A percentile compares a stretch with the other conserved stretches of the same genome.
These are phyloP conservation scores for Blastobasis adustella DNA, from an alignment of 2,888 invertebrate genomes.

Conservation along the genomic window DNA sequence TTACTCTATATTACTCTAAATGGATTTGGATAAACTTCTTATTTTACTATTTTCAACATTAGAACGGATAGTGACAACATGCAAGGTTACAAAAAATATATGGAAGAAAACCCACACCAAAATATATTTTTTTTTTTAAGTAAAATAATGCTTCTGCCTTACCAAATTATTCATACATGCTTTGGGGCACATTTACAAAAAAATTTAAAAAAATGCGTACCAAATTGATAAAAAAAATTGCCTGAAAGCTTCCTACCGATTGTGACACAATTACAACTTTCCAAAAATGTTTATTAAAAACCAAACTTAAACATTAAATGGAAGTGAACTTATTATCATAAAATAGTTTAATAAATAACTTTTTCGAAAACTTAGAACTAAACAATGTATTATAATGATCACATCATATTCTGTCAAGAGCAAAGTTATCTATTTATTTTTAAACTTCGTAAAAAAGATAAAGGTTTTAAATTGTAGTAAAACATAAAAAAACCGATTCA, in stretches of 20 bases:
- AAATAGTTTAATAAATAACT: conserved; percentile 27
- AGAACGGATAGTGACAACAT: too few species aligned
- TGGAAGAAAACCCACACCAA: conserved; percentile 40
- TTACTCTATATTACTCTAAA: background rate
- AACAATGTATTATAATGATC: too few species aligned
- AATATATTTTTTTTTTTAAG: conserved; percentile 7
- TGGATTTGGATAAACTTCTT: too few species aligned
- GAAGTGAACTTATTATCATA: conserved; percentile 19
- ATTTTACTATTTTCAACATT: too few species aligned
- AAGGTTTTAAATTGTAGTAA: too few species aligned
- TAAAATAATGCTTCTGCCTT: conserved; percentile 13
- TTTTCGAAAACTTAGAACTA: conserved; percentile 9
- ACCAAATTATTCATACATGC: conserved; percentile 62
- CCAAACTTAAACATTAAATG: conserved; percentile 27
- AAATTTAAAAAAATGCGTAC: conserved; percentile 2
- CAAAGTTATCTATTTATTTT: too few species aligned
- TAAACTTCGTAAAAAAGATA: too few species aligned
- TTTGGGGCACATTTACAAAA: conserved; percentile 18
- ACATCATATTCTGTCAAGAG: too few species aligned
- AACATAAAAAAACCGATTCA: too few species aligned
- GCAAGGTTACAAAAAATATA: too few species aligned
- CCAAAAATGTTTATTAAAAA: conserved; percentile 50
- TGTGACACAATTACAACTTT: conserved; percentile 42
- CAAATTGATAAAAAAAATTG: conserved; percentile 18
- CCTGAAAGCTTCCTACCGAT: conserved; percentile 70